Evolutionary conservation across 1,140 invertebrate species (phyloP).

Genomic region (Drosophila arizonae): DNA sequence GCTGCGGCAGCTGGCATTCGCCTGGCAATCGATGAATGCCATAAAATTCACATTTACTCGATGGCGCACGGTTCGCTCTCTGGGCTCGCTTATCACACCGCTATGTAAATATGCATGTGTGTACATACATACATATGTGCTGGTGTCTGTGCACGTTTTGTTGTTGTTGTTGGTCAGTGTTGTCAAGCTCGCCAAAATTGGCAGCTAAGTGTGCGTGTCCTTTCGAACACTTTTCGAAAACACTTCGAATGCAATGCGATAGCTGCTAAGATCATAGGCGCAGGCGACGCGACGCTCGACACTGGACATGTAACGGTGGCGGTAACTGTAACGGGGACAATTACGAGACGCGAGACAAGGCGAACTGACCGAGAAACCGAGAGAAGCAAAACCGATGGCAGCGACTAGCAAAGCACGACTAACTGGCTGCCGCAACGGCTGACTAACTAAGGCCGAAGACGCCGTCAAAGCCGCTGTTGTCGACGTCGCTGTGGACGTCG

Average conservation of each 20-base stretch:
- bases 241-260: slow-evolving; percentile 18
- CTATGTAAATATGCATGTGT: background rate
- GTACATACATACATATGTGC: slow-evolving; percentile 2
- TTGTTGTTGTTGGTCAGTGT: background rate
- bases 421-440: slow-evolving; percentile 69
- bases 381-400: slow-evolving; percentile 60
- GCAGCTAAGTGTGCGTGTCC: slow-evolving; percentile 23
- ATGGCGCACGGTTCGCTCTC: slow-evolving; percentile 13
- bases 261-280: background rate
- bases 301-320: slow-evolving; percentile 1
- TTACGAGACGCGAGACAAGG: slow-evolving; percentile 19
- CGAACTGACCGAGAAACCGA: slow-evolving; percentile 30
- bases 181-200: slow-evolving; percentile 6
- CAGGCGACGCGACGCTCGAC: slow-evolving; percentile 14
- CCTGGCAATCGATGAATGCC: slow-evolving; percentile 29
- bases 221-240: slow-evolving; percentile 18
- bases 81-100: slow-evolving; percentile 21
- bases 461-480: slow-evolving; percentile 18
- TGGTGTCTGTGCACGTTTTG: background rate
- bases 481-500: slow-evolving; percentile 15
- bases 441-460: slow-evolving; percentile 62
- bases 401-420: slow-evolving; percentile 76
- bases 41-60: slow-evolving; percentile 37
- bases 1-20: slow-evolving; percentile 14
- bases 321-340: slow-evolving; percentile 11